These are phyloP conservation scores for Drosophila acutilabella DNA, from an alignment of 2,888 invertebrate genomes.

Conservation along the genomic window DNA sequence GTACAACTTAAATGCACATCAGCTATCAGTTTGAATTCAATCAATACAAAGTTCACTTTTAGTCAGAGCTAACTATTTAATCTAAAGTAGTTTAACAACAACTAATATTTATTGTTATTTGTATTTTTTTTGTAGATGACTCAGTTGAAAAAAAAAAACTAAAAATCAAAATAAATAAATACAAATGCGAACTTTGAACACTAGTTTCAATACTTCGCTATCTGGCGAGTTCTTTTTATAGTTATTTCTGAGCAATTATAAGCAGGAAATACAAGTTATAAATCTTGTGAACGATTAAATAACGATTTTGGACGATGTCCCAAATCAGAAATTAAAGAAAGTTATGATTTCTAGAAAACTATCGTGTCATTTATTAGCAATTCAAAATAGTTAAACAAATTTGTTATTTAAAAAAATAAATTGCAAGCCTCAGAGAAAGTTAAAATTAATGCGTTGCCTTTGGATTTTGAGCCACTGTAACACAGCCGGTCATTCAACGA, in stretches of 20 bases:
- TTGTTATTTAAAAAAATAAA: neutral
- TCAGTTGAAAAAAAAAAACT: slow-evolving; percentile 1
- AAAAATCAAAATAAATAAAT: slow-evolving; percentile 7
- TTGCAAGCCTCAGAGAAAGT: neutral
- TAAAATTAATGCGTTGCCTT: neutral
- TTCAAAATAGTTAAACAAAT: no score
- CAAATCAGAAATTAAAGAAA: no score
- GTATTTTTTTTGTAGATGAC: neutral
- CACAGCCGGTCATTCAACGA: slow-evolving; percentile 26
- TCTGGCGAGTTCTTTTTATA: no score
- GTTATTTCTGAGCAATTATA: no score
- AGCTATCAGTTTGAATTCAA: slow-evolving; percentile 1
- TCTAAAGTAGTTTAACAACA: slow-evolving; percentile 2
- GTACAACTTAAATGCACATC: slow-evolving; percentile 11
- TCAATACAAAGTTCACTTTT: slow-evolving; percentile 7
- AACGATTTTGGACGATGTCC: no score
- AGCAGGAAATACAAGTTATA: no score
- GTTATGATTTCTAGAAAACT: no score
- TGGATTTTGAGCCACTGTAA: slow-evolving; percentile 35
- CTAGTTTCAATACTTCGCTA: neutral
- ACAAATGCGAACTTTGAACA: slow-evolving; percentile 5
- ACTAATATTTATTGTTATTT: neutral
- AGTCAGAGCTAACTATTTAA: neutral
- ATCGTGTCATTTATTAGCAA: no score
- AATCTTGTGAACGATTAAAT: no score